Evolutionary conservation across 1,140 invertebrate genomes (phyloP), one percentile per base, ranked within the genome.

Genomic region (Trichoplusia ni): DNA sequence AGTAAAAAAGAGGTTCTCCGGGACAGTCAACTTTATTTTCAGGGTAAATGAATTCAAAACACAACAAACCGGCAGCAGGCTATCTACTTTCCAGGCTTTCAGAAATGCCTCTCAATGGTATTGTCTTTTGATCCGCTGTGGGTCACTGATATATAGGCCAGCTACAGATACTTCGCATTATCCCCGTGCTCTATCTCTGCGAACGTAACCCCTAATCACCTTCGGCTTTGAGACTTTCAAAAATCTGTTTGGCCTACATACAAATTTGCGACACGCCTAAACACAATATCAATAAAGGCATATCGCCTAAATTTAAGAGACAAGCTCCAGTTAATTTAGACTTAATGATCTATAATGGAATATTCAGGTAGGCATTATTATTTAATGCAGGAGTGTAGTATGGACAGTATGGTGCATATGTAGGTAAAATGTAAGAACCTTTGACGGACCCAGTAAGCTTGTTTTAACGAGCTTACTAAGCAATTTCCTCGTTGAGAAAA

Each of bases 161-260:
- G 46, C 49, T 61, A 51, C 49, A 31, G 33, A 47, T 35, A 35
- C 23, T 59, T 42, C 27, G 27, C 46, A 35, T 59, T 46, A 35
- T 61, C 44, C 44, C 27, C 59, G 44, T 61, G 59, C 59, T 37
- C 44, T 61, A 61, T 61, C 59, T 61, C 44, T 11, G 18, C 47
- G 47, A 60, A 61, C 59, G 31, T 38, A 35, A 60, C 29, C 44
- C 44, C 33, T 49, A 31, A 49, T 61, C 44, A 61, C 46, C 33
- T 38, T 35, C 6, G 35, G 33, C 38, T 54, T 54, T 7, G 19
- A 54, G 38, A 54, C 35, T 23, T 14, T 33, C 14, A 29, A 31
- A 27, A 51, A 51, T 51, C 47, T 51, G 29, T 51, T 51, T 51
- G 47, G 11, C n/a, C 29, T 51, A 29, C 11, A 47, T 29, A 27